Conservation (phyloP, 2,113 vertebrate species). For the Paramormyrops kingsleyae region DNA sequence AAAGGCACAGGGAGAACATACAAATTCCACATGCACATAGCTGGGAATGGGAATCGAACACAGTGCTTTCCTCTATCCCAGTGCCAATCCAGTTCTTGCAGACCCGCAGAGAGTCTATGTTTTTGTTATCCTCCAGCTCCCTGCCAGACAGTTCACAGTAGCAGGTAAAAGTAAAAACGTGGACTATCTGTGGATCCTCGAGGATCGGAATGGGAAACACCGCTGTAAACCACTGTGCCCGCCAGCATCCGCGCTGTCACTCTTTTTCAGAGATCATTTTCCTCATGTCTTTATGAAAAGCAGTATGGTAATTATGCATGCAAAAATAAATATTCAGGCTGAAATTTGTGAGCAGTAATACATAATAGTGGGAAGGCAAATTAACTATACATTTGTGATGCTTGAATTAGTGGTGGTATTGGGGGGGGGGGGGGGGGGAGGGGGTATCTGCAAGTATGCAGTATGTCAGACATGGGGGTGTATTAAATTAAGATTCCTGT, state of each 20-base stretch:
- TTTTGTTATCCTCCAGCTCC: neutral
- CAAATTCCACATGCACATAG: neutral
- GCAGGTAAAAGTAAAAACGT: neutral
- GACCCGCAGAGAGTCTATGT: neutral
- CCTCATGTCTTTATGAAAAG: neutral
- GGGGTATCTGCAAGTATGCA: neutral
- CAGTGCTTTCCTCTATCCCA: neutral
- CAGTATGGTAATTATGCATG: neutral
- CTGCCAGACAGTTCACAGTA: neutral
- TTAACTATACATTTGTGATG: neutral
- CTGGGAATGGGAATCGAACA: neutral
- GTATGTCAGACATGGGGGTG: neutral
- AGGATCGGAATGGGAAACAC: neutral
- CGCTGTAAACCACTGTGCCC: neutral
- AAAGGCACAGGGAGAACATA: neutral
- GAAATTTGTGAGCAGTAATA: neutral
- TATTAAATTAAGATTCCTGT: constrained; percentile 6
- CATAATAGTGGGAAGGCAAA: neutral
- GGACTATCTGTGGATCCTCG: neutral
- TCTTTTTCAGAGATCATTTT: neutral
- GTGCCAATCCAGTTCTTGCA: neutral
- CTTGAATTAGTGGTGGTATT: neutral
- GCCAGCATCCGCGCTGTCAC: neutral
- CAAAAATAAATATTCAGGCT: neutral
- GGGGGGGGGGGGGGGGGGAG: neutral